phyloP scores from a whole-genome alignment of 2,797 vertebrate genomes.

The Oryzias sinensis region DNA sequence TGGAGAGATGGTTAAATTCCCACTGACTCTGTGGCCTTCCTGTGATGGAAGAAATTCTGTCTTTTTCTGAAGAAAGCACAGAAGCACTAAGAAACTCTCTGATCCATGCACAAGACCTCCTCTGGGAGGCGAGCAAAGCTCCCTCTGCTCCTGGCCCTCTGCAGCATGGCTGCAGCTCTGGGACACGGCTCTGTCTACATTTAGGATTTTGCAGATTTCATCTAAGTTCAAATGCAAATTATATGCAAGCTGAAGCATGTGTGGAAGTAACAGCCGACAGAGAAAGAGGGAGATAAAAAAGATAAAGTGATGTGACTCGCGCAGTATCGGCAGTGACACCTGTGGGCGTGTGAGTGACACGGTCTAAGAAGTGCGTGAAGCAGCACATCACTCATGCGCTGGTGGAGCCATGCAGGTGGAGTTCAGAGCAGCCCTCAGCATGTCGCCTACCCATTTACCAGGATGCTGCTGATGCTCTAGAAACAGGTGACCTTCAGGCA shows the following conservation, averaged over 20 bases:
- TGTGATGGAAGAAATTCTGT: too few species aligned
- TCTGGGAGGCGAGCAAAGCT: constrained; percentile 54
- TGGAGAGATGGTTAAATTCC: too few species aligned
- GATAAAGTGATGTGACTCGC: constrained; percentile 69
- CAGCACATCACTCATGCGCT: constrained; percentile 60
- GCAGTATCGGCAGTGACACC: constrained; percentile 44
- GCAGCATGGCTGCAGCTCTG: constrained; percentile 4
- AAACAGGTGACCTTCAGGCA: constrained; percentile 46
- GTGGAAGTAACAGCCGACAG: constrained; percentile 18
- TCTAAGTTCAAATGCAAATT: constrained; percentile 41
- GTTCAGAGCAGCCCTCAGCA: neutral
- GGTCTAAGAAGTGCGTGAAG: constrained; percentile 55
- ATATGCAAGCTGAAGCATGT: constrained; percentile 19
- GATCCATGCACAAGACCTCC: constrained; percentile 38
- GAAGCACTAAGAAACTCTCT: constrained; percentile 49
- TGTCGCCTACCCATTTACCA: constrained; percentile 39
- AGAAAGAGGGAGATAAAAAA: constrained; percentile 31
- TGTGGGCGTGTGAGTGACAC: constrained; percentile 55
- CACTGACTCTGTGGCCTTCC: too few species aligned
- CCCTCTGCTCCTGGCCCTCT: constrained; percentile 6
- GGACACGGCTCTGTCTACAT: constrained; percentile 15
- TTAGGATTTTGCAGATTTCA: constrained; percentile 19
- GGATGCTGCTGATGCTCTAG: constrained; percentile 20
- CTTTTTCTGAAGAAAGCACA: too few species aligned
- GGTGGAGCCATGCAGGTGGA: constrained; percentile 56